Conservation (phyloP, 37 sponge, comb jelly and placozoan genomes). For the Theonella swinhoei region DNA sequence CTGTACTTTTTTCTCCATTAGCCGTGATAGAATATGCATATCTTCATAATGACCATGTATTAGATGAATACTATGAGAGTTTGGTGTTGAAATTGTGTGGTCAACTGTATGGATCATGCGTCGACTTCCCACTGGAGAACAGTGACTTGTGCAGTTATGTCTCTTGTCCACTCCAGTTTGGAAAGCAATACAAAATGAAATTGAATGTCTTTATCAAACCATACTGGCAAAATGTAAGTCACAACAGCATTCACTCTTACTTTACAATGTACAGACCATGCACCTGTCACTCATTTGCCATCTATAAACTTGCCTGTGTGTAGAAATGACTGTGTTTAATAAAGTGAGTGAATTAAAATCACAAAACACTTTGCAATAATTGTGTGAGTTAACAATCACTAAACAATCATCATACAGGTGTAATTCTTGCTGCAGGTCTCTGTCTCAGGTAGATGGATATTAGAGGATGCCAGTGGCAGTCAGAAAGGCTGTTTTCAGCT, state of each 20-base stretch:
- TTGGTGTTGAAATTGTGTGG: background rate
- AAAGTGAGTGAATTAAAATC: too few species aligned
- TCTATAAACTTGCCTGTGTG: too few species aligned
- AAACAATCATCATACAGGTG: background rate
- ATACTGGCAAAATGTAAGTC: background rate
- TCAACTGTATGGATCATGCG: background rate
- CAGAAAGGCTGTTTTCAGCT: background rate
- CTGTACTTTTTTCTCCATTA: too few species aligned
- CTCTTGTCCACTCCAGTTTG: background rate
- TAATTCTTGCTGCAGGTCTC: background rate
- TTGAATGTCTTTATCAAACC: background rate
- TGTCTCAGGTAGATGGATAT: background rate
- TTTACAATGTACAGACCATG: too few species aligned
- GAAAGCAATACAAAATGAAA: background rate
- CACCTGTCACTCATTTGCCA: too few species aligned
- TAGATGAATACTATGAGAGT: background rate
- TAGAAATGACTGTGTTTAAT: too few species aligned
- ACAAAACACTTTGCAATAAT: too few species aligned
- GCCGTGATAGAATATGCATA: too few species aligned
- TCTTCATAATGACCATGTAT: too few species aligned
- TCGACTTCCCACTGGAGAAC: background rate
- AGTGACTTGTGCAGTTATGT: background rate
- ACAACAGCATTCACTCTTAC: too few species aligned
- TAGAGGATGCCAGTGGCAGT: background rate
- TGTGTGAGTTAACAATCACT: background rate